Conservation (phyloP, 2,113 vertebrate species). For the Apeltes quadracus region DNA sequence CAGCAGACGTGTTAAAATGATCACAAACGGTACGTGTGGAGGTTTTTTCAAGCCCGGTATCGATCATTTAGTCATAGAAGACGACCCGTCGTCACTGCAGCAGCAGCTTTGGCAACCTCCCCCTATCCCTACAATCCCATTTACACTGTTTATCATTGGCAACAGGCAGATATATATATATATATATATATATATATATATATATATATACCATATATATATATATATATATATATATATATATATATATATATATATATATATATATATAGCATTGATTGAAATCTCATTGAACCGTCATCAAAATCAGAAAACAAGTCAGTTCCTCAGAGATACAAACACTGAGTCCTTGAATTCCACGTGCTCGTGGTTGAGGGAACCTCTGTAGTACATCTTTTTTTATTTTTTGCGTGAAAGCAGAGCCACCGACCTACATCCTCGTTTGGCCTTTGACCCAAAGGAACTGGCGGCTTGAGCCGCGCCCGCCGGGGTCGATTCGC, state of each 20-base stretch:
- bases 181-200: too few relatives aligned
- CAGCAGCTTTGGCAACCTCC: conserved; percentile 30
- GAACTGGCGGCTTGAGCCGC: conserved; percentile 11
- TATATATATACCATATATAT: too few relatives aligned
- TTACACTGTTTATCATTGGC: conserved; percentile 15
- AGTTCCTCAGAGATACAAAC: conserved; percentile 34
- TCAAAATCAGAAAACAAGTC: background rate
- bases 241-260: too few relatives aligned
- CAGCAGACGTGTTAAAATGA: too few relatives aligned
- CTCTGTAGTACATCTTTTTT: conserved; percentile 22
- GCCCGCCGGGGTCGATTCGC: conserved; percentile 30
- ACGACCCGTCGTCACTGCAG: conserved; percentile 24
- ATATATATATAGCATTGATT: conserved; percentile 27
- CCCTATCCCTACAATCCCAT: conserved; percentile 36
- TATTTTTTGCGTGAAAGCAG: conserved; percentile 30
- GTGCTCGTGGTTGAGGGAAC: conserved; percentile 49
- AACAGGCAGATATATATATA: conserved; percentile 26
- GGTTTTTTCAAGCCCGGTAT: too few relatives aligned
- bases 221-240: too few relatives aligned
- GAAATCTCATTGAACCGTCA: background rate
- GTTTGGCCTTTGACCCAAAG: conserved; percentile 3
- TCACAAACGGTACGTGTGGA: too few relatives aligned
- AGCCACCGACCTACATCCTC: conserved; percentile 23
- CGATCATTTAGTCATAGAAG: conserved; percentile 23
- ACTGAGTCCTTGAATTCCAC: conserved; percentile 36